Percentiles rank a stretch among this genome's conserved stretches.
These are phyloP conservation scores for Odontamblyopus lacepedii DNA, from an alignment of 2,797 vertebrate species.

Conservation along the genomic window DNA sequence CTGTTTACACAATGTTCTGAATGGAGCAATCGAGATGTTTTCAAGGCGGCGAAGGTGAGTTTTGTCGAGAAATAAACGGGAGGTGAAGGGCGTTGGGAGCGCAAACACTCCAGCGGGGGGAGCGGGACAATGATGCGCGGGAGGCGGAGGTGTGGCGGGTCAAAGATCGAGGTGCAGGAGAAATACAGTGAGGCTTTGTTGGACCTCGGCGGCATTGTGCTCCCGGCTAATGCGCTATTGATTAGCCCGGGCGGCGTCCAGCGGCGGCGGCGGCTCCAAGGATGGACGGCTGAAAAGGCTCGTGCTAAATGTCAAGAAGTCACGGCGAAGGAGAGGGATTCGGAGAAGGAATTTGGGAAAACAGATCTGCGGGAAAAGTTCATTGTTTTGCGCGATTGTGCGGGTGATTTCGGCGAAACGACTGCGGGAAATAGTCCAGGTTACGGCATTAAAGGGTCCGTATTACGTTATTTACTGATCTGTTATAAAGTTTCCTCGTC, in stretches of 20 bases:
- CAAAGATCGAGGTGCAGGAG: conserved; percentile 40
- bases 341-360: no score
- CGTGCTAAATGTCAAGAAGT: neutral
- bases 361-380: no score
- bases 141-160: neutral
- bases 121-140: neutral
- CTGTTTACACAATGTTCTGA: conserved; percentile 8
- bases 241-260: conserved; percentile 46
- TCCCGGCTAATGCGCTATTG: conserved; percentile 67
- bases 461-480: no score
- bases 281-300: conserved; percentile 43
- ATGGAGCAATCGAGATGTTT: conserved; percentile 1
- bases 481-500: no score
- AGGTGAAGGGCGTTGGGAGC: conserved; percentile 30
- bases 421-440: no score
- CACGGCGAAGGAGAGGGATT: neutral
- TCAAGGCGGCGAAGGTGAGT: conserved; percentile 10
- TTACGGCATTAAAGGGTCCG: no score
- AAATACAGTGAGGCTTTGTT: conserved; percentile 53
- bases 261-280: conserved; percentile 36
- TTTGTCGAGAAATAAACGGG: conserved; percentile 12
- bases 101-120: conserved; percentile 16
- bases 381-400: no score
- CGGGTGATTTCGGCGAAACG: no score
- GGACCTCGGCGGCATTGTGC: conserved; percentile 54